These are phyloP conservation scores for Mormyrus lacerda DNA, from an alignment of 2,113 vertebrate genomes.

Conservation along the genomic window DNA sequence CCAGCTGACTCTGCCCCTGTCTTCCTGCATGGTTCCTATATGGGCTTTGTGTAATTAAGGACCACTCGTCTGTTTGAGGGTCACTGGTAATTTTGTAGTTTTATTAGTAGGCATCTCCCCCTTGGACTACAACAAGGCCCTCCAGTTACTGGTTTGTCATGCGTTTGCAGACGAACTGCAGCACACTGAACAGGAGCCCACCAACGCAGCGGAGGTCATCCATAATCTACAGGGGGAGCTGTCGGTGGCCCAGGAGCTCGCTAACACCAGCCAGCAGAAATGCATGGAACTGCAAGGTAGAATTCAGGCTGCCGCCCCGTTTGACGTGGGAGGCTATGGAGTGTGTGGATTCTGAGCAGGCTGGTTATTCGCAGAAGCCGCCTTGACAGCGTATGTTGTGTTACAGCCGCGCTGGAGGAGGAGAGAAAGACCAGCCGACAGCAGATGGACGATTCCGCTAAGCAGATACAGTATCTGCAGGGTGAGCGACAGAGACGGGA, in stretches of 20 bases:
- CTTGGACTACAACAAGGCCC: constrained; percentile 3
- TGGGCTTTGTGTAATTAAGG: background rate
- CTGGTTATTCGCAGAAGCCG: background rate
- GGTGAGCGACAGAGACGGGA: constrained; percentile 54
- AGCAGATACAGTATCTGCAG: constrained; percentile 85
- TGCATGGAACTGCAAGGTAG: constrained; percentile 90
- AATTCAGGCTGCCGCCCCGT: constrained; percentile 5
- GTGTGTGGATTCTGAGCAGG: background rate
- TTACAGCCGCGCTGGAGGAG: constrained; percentile 76
- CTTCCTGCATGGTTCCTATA: background rate
- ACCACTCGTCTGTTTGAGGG: background rate
- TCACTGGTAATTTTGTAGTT: background rate
- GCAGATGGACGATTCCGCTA: constrained; percentile 81
- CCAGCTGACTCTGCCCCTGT: background rate
- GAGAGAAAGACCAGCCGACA: constrained; percentile 76
- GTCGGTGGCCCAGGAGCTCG: constrained; percentile 78
- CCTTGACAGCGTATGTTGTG: background rate
- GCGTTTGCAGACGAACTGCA: constrained; percentile 73
- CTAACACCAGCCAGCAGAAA: constrained; percentile 80
- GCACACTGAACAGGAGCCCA: constrained; percentile 72
- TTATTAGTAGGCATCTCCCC: constrained; percentile 2
- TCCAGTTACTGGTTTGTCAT: background rate
- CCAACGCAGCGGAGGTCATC: constrained; percentile 81
- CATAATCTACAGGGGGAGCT: constrained; percentile 83
- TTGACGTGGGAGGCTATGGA: background rate